These are phyloP conservation scores for Sericinus montela DNA, from an alignment of 2,888 invertebrate species.

Conservation along the genomic window DNA sequence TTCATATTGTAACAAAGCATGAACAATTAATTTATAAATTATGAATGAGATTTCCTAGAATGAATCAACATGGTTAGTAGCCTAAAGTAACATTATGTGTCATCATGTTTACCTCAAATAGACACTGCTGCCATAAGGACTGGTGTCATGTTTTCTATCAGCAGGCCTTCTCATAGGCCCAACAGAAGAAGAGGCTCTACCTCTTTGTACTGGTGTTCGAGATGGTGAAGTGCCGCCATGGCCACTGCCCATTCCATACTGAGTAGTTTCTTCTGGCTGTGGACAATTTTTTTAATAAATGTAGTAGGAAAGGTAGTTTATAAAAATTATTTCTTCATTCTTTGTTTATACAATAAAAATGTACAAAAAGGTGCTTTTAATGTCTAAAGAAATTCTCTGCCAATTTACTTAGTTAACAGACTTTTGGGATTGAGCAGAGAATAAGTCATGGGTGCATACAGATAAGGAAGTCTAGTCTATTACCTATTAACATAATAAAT, in stretches of 20 bases:
- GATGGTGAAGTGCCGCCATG: conserved; percentile 64
- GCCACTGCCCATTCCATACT: conserved; percentile 58
- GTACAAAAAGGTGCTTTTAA: not conserved
- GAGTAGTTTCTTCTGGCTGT: conserved; percentile 67
- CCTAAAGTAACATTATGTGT: conserved; percentile 17
- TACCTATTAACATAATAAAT: no score
- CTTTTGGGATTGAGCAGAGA: no score
- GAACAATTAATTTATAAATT: conserved; percentile 57
- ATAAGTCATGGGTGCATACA: no score
- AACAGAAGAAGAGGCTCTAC: conserved; percentile 69
- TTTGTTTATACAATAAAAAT: no score
- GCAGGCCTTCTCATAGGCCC: conserved; percentile 90
- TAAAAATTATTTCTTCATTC: no score
- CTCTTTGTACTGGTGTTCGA: conserved; percentile 59
- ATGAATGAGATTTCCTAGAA: conserved; percentile 63
- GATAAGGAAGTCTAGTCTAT: no score
- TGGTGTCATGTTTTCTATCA: conserved; percentile 90
- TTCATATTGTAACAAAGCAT: conserved; percentile 33
- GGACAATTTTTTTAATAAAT: no score
- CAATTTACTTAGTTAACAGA: no score
- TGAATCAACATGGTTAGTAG: conserved; percentile 36
- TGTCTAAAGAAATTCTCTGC: no score
- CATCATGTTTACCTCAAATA: conserved; percentile 69
- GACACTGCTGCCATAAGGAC: conserved; percentile 88
- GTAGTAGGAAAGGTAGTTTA: no score